phyloP scores from a whole-genome alignment of 2,113 vertebrate species.

The Dasyurus viverrinus region DNA sequence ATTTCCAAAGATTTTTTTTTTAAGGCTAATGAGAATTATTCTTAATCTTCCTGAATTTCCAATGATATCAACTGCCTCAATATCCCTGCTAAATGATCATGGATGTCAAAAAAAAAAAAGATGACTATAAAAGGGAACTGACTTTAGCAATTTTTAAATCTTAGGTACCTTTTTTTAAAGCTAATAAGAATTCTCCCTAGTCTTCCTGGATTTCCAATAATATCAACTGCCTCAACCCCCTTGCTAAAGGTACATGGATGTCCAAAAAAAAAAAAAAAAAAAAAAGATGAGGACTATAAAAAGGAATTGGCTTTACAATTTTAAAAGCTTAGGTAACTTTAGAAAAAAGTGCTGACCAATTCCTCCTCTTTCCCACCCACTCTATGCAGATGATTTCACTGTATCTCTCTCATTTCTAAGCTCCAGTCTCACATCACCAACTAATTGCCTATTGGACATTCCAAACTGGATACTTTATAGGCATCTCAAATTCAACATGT shows the following conservation, averaged over 20 bases:
- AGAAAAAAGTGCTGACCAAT: not conserved
- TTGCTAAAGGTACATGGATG: not conserved
- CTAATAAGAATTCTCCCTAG: slow-evolving; percentile 17
- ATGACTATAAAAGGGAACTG: not conserved
- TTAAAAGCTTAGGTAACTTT: not conserved
- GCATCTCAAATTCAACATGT: not conserved
- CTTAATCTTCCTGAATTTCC: not conserved
- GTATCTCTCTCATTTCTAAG: not conserved
- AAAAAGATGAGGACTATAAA: not conserved
- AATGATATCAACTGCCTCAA: not conserved
- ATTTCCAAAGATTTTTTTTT: slow-evolving; percentile 17
- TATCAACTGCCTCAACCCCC: not conserved
- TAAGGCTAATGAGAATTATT: slow-evolving; percentile 23
- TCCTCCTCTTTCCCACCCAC: not conserved
- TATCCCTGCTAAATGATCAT: not conserved
- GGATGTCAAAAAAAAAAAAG: not conserved
- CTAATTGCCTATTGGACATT: not conserved
- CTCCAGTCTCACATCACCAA: not conserved
- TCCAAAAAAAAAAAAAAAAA: too few species aligned
- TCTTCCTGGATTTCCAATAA: not conserved
- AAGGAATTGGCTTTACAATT: not conserved
- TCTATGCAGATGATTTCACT: not conserved
- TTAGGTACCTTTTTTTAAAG: slow-evolving; percentile 22
- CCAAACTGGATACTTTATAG: not conserved
- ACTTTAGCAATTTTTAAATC: not conserved